A percentile compares a stretch with the other conserved stretches of the same genome.
phyloP scores from a whole-genome alignment of 2,113 vertebrate species.

The Phalacrocorax brasilianus region DNA sequence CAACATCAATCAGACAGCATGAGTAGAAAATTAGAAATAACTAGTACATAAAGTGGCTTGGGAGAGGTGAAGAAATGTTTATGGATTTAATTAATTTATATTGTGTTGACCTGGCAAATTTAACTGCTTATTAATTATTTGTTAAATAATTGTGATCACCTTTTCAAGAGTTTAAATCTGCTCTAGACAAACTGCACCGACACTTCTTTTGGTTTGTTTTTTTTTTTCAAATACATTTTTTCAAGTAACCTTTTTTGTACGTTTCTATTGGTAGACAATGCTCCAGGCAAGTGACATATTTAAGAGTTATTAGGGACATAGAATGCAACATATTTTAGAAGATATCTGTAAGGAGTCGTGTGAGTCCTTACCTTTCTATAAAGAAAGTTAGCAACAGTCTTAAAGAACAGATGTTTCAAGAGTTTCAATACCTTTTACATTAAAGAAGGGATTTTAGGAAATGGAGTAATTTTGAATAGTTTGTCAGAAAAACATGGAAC shows the following conservation, averaged over 20 bases:
- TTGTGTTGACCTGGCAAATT: not conserved
- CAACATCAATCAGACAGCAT: not conserved
- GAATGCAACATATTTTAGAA: not conserved
- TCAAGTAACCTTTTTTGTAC: not conserved
- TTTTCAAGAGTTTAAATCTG: not conserved
- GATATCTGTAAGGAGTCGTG: not conserved
- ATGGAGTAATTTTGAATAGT: not conserved
- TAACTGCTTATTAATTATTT: not conserved
- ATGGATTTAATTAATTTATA: not conserved
- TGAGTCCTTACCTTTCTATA: not conserved
- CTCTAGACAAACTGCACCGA: not conserved
- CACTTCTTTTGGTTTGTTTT: not conserved
- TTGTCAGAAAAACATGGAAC: not conserved
- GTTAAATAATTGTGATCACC: not conserved
- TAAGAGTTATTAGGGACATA: not conserved
- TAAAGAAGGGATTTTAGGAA: not conserved
- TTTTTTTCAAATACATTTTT: not conserved
- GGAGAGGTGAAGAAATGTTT: not conserved
- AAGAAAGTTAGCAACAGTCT: not conserved
- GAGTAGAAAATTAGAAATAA: not conserved
- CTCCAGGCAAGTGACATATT: not conserved
- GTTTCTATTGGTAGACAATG: not conserved
- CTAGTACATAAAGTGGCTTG: not conserved
- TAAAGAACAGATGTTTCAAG: not conserved
- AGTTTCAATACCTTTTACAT: not conserved